Conservation (phyloP, 2,113 vertebrate species). For the Alethe castanea region DNA sequence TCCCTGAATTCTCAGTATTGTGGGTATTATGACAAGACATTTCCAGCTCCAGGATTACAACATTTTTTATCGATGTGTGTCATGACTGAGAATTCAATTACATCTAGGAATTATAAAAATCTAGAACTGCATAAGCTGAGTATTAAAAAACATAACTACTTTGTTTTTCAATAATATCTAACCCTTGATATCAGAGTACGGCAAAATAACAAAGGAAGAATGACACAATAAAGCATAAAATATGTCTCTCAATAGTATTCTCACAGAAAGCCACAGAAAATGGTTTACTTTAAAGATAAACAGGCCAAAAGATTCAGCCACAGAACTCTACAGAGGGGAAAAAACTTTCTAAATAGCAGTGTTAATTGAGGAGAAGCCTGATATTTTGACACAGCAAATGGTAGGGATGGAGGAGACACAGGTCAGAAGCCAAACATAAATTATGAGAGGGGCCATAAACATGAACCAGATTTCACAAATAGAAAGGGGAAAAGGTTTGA, state of each 20-base stretch:
- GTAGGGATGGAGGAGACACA: background rate
- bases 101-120: background rate
- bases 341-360: background rate
- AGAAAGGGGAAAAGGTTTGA: slow-evolving; percentile 52
- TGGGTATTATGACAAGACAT: background rate
- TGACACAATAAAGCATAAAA: background rate
- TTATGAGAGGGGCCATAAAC: slow-evolving; percentile 43
- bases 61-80: background rate
- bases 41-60: background rate
- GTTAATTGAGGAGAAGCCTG: slow-evolving; percentile 19
- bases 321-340: background rate
- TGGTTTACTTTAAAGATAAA: background rate
- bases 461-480: slow-evolving; percentile 53
- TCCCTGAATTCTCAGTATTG: background rate
- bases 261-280: background rate
- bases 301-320: background rate
- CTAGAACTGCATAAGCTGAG: background rate
- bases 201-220: background rate
- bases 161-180: background rate
- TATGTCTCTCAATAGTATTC: background rate
- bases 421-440: slow-evolving; percentile 61
- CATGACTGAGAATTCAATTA: background rate
- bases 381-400: slow-evolving; percentile 38
- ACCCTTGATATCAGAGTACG: background rate
- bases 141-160: background rate